phyloP scores from a whole-genome alignment of 2,113 vertebrate species.

The Macquaria australasica region DNA sequence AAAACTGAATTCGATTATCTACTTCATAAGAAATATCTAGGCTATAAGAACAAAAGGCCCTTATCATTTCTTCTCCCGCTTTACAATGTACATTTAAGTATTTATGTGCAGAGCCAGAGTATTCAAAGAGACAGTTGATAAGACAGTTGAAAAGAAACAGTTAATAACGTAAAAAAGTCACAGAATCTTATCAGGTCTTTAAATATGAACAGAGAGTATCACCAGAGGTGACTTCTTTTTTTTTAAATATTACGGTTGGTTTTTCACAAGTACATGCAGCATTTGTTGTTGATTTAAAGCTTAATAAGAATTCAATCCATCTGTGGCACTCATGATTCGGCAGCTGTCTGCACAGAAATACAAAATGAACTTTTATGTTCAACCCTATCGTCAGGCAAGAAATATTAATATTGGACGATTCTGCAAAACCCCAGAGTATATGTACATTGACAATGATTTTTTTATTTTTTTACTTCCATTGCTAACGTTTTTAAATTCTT shows the following conservation, averaged over 20 bases:
- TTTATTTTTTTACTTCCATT: too few relatives aligned
- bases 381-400: neutral
- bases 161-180: conserved; percentile 6
- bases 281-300: conserved; percentile 18
- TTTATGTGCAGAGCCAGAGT: neutral
- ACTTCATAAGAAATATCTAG: conserved; percentile 47
- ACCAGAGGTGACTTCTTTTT: conserved; percentile 5
- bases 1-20: conserved; percentile 49
- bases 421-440: neutral
- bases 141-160: conserved; percentile 19
- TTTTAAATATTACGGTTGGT: neutral
- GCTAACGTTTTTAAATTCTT: neutral
- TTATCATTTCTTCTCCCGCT: conserved; percentile 16
- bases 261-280: neutral
- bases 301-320: conserved; percentile 33
- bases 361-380: conserved; percentile 17
- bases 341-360: conserved; percentile 27
- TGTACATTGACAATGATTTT: neutral
- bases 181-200: neutral
- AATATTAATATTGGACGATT: neutral
- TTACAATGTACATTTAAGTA: neutral
- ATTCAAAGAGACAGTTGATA: conserved; percentile 11
- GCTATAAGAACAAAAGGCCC: conserved; percentile 8
- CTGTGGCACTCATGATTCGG: neutral
- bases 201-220: neutral